These are phyloP conservation scores for Python bivittatus DNA, from an alignment of 2,113 vertebrate species.

Conservation along the genomic window DNA sequence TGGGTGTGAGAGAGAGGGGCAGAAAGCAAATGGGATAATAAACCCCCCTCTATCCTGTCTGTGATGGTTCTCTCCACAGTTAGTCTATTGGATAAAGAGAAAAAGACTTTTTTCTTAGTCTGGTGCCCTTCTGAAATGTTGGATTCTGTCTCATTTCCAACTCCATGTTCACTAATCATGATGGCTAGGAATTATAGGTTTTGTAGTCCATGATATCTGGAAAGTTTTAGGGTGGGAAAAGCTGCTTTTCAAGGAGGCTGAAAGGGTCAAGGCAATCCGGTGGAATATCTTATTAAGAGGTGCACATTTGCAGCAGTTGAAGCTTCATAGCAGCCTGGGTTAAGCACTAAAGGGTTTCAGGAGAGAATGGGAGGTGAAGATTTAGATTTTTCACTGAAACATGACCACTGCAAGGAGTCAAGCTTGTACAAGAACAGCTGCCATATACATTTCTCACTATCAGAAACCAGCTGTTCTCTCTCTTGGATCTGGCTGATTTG, in stretches of 20 bases:
- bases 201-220: neutral
- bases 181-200: neutral
- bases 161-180: neutral
- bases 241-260: neutral
- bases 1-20: neutral
- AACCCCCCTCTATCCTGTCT: too few relatives aligned
- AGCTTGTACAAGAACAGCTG: slow-evolving; percentile 7
- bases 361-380: neutral
- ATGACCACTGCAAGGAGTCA: neutral
- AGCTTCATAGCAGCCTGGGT: neutral
- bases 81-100: neutral
- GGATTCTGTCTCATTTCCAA: neutral
- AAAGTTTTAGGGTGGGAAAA: neutral
- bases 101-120: neutral
- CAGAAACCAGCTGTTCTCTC: neutral
- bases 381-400: neutral
- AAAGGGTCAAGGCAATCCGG: neutral
- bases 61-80: too few relatives aligned
- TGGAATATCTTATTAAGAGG: neutral
- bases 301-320: neutral
- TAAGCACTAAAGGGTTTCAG: neutral
- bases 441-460: neutral
- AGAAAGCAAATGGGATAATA: too few relatives aligned
- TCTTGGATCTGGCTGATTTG: neutral
- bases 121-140: neutral